Base-by-base conservation (phyloP, 2,888 invertebrate genomes). In the Leuctra nigra region DNA sequence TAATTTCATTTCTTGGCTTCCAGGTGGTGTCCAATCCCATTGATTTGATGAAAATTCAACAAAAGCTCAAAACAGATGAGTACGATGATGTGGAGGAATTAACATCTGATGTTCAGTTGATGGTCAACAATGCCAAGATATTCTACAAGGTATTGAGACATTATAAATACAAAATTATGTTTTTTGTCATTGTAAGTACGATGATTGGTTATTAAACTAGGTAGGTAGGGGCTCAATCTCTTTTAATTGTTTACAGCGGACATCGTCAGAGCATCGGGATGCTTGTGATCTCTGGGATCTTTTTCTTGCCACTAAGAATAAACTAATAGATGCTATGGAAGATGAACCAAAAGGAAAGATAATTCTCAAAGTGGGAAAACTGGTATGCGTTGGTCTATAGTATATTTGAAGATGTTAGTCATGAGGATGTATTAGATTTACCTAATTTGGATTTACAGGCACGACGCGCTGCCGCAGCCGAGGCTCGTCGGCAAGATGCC, bases 31-130 rank as follows among this genome's bases (percentile, higher is more conserved):
- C 84, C 6, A 91, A 91, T 69, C 98, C 98, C 1, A 98, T 99
- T 68, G 98, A 99, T 72, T 78, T 99, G 67, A 74, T 96, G 39
- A 84, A 90, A 72, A 93, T 99, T 2, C 96, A 97, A 71, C 96
- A 96, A 69, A 98, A 97, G 71, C 74, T 98, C 9, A 96, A 95
- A 80, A 95, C 92, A 0, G 97, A 98, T 65, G 95, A 96, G 55
- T 99, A 99, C 72, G 88, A 90, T 64, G 93, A 94, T 69, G 80
- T 97, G 63, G 94, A 95, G 25, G 93, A 95, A 68, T 76, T 99
- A 60, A 84, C 91, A 36, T 80, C 82, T 7, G 98, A 99, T 70
- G 83, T 99, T 63, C 91, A 94, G 67, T 77, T 96, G 33, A 80
- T 99, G 66, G 87, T 96, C 24, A 90, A 84, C 65, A 99, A 99